phyloP scores from a whole-genome alignment of 2,113 vertebrate species.

The Datnioides undecimradiatus region DNA sequence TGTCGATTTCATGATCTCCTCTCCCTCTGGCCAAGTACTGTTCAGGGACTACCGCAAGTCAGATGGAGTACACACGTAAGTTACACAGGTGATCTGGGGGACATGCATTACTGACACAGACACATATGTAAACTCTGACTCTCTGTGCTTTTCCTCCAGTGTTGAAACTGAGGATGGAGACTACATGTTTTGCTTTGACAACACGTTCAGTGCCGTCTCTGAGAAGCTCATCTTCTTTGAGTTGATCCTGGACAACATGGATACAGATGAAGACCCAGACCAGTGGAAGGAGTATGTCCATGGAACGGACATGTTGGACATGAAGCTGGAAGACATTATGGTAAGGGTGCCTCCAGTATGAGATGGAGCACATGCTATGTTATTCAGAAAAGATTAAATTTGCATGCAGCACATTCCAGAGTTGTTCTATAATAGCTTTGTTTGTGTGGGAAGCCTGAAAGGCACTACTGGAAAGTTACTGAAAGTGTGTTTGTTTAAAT shows the following conservation, averaged over 20 bases:
- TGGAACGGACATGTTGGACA: conserved; percentile 93
- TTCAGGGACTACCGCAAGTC: conserved; percentile 93
- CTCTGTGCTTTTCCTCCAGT: conserved; percentile 76
- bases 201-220: conserved; percentile 94
- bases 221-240: conserved; percentile 99
- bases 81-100: background rate
- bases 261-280: conserved; percentile 86
- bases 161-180: conserved; percentile 95
- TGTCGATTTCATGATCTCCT: conserved; percentile 92
- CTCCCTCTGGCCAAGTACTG: conserved; percentile 89
- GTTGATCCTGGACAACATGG: conserved; percentile 97
- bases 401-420: background rate
- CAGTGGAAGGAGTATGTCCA: conserved; percentile 95
- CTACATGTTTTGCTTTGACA: conserved; percentile 99
- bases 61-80: conserved; percentile 97
- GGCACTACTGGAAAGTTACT: background rate
- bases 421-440: background rate
- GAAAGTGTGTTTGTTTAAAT: background rate
- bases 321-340: conserved; percentile 98
- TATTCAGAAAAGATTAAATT: background rate
- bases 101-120: conserved; percentile 48
- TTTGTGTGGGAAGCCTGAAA: background rate
- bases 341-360: conserved; percentile 76
- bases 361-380: background rate
- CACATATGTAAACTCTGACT: background rate